Evolutionary conservation across 1,140 invertebrate genomes (phyloP).

Genomic region (Prorops nasuta): DNA sequence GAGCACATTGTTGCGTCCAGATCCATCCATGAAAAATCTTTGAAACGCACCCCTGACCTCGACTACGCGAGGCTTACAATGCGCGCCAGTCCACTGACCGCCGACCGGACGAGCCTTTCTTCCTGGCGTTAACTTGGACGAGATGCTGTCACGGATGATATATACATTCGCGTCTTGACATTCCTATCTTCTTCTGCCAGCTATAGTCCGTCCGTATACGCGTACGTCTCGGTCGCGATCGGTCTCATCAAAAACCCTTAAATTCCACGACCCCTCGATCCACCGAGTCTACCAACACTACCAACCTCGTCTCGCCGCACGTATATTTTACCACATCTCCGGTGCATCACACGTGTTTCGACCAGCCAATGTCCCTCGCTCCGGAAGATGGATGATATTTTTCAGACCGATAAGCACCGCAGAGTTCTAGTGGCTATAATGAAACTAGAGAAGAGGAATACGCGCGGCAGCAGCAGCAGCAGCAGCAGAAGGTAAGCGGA

Average conservation of each 20-base stretch:
- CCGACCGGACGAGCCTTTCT: background rate
- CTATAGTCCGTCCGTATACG: no score
- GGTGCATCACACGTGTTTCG: no score
- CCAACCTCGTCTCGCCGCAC: no score
- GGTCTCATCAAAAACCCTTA: no score
- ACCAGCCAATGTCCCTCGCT: no score
- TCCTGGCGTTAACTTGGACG: background rate
- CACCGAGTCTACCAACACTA: no score
- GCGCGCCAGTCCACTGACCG: no score
- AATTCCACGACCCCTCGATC: no score
- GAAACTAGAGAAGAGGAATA: constrained; percentile 19
- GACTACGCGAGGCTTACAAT: no score
- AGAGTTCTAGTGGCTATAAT: no score
- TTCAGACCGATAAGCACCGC: background rate
- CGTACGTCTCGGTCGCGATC: no score
- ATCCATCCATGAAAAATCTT: background rate
- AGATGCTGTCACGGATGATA: constrained; percentile 10
- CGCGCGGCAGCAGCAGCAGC: constrained; percentile 7
- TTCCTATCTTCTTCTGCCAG: constrained; percentile 2
- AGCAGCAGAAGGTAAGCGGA: constrained; percentile 19
- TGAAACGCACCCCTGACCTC: background rate
- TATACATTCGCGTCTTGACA: background rate
- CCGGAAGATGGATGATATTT: background rate
- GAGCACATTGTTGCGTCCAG: background rate
- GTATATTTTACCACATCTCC: no score